These are phyloP conservation scores for Sipunculus nudus DNA, from an alignment of 2,888 invertebrate genomes.

Conservation along the genomic window DNA sequence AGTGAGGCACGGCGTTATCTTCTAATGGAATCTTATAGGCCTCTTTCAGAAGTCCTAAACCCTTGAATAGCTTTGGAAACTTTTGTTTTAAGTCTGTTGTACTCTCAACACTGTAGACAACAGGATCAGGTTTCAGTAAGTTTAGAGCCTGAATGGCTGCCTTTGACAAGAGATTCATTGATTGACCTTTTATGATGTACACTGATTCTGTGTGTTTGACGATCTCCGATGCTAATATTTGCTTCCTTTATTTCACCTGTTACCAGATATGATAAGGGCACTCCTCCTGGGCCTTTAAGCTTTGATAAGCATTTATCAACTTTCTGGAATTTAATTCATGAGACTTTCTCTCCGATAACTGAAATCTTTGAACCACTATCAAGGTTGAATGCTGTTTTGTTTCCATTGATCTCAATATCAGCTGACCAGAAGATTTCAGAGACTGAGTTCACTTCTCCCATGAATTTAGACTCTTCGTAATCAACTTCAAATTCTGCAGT, in stretches of 20 bases:
- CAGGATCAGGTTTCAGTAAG: background rate
- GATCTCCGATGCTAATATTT: background rate
- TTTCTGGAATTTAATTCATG: background rate
- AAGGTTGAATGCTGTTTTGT: conserved; percentile 27
- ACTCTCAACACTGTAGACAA: background rate
- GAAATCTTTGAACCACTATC: conserved; percentile 37
- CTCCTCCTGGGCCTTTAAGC: conserved; percentile 2
- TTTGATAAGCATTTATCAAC: background rate
- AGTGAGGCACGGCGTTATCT: conserved; percentile 43
- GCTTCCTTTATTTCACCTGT: background rate
- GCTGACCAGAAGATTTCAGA: too few species aligned
- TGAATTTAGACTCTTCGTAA: too few species aligned
- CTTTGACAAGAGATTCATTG: background rate
- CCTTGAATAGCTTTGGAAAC: too few species aligned
- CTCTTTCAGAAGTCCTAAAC: too few species aligned
- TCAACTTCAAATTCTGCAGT: too few species aligned
- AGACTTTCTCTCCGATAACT: background rate
- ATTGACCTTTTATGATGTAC: conserved; percentile 5
- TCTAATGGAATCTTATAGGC: conserved; percentile 1
- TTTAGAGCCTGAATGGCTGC: background rate
- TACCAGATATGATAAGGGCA: background rate
- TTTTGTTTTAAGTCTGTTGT: background rate
- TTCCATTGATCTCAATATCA: conserved; percentile 10
- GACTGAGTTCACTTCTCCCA: too few species aligned
- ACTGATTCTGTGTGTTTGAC: background rate